A percentile compares a stretch with the other conserved stretches of the same genome.
Conservation (phyloP, 1,140 invertebrate genomes). For the Spodoptera frugiperda region DNA sequence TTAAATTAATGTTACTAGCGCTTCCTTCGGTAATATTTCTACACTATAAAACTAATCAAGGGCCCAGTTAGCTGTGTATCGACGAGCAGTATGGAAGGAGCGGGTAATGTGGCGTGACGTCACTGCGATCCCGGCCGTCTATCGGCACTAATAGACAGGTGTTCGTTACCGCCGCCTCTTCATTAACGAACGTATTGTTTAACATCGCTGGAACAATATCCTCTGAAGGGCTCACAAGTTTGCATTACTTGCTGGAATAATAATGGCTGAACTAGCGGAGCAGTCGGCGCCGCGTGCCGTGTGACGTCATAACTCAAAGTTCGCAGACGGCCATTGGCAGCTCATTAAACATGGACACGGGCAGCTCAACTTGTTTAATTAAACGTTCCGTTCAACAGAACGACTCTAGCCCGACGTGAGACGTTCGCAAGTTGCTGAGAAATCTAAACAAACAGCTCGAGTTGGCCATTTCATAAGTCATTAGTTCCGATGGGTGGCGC, state of each 20-base stretch:
- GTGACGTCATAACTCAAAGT: neutral
- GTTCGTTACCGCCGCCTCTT: neutral
- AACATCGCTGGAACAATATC: neutral
- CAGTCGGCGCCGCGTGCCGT: neutral
- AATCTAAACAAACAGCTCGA: neutral
- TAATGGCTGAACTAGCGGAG: neutral
- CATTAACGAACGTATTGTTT: conserved; percentile 11
- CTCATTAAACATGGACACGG: conserved; percentile 16
- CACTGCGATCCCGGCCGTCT: neutral
- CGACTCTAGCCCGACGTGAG: too few species aligned
- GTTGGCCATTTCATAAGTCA: neutral
- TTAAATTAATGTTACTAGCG: too few species aligned
- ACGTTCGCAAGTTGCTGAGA: neutral
- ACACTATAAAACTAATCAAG: too few species aligned
- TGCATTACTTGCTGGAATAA: neutral
- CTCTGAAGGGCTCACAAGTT: neutral
- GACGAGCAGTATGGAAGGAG: neutral
- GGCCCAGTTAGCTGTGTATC: too few species aligned
- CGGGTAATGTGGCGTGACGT: neutral
- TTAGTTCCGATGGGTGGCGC: conserved; percentile 4
- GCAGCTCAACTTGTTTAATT: conserved; percentile 3
- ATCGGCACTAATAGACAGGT: conserved; percentile 11
- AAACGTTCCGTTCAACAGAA: neutral
- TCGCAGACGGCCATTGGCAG: conserved; percentile 6
- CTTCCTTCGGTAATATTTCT: too few species aligned